Evolutionary conservation across 2,888 invertebrate species (phyloP), one percentile per base, ranked within the genome.

Genomic region (Zygothrica quintamaculata): DNA sequence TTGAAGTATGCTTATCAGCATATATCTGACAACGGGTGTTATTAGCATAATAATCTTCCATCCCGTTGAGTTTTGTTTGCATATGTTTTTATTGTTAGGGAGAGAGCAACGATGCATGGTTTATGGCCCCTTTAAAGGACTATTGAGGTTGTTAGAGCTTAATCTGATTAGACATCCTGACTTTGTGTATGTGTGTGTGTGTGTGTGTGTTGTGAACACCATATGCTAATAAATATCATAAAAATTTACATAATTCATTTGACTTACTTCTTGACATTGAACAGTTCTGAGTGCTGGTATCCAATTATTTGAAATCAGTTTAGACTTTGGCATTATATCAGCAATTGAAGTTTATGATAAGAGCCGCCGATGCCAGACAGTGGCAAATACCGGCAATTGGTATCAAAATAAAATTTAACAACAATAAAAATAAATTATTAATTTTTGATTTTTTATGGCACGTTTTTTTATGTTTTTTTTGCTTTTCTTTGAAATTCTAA

Each of bases 191-290:
- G 18, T 5, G 18, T 22, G 18, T 22, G 18, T 22, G 18, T 22
- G 18, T 22, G 18, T 22, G 18, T 22, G 18, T 22, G 5, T 5
- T 22, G 18, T 22, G 5, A 2, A 2, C 18, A 3, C 33, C 43
- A 43, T 18, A 43, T 12, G 11, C 4, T 44, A 25, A 39, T 47
- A 44, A 25, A 42, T 52, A 31, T 13, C 22, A 29, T 11, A 37
- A 9, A 6, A 16, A 22, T 9, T 1, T 8, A 18, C 13, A 15
- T 8, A 16, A 29, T 25, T 26, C 6, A 18, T 2, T 31, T 36
- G 58, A 90, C 90, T 89, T 87, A 90, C 90, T 80, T 90, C 90
- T 88, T 90, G 89, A 77, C 90, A 90, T 86, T 89, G 84, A 77
- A 82, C 90, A 47, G 11, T 52, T 50, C 46, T 53, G 70, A 80